Percentiles rank a stretch among this genome's conserved stretches.
Evolutionary conservation across 2,113 vertebrate species (phyloP).

Genomic region (Dermatemys mawii): DNA sequence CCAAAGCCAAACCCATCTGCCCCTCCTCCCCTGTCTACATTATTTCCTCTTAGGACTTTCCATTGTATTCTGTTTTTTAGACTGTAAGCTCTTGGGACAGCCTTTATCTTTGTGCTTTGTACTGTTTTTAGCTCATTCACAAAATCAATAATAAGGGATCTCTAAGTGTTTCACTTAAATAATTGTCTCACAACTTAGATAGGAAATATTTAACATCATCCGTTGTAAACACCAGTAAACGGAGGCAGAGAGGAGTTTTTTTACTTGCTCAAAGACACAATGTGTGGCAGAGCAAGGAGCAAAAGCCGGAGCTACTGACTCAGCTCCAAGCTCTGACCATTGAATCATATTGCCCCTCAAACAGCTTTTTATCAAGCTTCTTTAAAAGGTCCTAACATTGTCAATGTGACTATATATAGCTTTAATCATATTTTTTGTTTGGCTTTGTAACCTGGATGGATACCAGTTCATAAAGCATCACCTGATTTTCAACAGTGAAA

Average conservation of each 20-base stretch:
- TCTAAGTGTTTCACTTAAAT: background rate
- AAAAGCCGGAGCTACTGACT: accelerated
- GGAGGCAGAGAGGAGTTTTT: background rate
- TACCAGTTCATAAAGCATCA: background rate
- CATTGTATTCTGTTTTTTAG: background rate
- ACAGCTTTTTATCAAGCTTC: background rate
- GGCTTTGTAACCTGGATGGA: background rate
- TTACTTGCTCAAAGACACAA: background rate
- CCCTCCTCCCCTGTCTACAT: background rate
- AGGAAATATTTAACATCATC: background rate
- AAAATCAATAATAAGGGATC: background rate
- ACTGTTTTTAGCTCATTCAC: background rate
- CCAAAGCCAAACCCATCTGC: background rate
- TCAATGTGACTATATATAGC: background rate
- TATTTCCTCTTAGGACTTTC: background rate
- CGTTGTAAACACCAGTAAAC: background rate
- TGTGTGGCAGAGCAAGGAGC: accelerated
- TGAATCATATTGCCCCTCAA: background rate
- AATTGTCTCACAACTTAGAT: background rate
- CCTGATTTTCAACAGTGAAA: background rate
- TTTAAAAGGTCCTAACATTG: background rate
- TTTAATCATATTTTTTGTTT: background rate
- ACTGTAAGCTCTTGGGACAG: background rate
- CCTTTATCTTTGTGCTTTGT: background rate
- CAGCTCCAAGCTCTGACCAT: accelerated